Base-by-base conservation (phyloP, 1,140 invertebrate species). In the Cydia amplana region DNA sequence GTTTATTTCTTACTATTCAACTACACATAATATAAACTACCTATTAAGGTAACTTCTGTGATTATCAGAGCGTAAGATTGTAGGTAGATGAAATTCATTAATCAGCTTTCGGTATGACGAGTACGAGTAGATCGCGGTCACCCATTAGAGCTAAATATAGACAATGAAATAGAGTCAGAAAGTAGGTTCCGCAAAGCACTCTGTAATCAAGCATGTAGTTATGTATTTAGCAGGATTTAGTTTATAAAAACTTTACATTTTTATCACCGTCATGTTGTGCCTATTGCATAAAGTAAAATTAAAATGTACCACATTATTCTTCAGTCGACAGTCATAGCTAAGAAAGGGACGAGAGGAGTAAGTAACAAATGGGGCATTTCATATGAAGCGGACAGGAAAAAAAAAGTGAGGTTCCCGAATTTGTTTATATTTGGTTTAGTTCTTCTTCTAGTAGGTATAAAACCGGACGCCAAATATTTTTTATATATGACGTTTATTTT, bases 341-440 rank as follows among this genome's bases (percentile, higher is more conserved):
- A 88, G 72, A 83, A 80, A 74, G 87, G 86, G 80, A 82, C 82
- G 75, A 87, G 82, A 87, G 77, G 85, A 77, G 89, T 91, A 83
- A 91, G 89, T 91, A 85, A 81, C 76, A 20, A 80, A n/a, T n/a
- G n/a, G n/a, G n/a, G n/a, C n/a, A n/a, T n/a, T n/a, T n/a, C n/a
- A n/a, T n/a, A n/a, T n/a, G n/a, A n/a, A n/a, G n/a, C n/a, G n/a
- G n/a, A n/a, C n/a, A n/a, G n/a, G n/a, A n/a, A n/a, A n/a, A n/a
- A n/a, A n/a, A n/a, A n/a, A n/a, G n/a, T n/a, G n/a, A n/a, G n/a
- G n/a, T n/a, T n/a, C n/a, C n/a, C n/a, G n/a, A n/a, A n/a, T n/a
- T n/a, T n/a, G n/a, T n/a, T n/a, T n/a, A n/a, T n/a, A n/a, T n/a
- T n/a, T n/a, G n/a, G n/a, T n/a, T n/a, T n/a, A n/a, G n/a, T n/a